Conservation (phyloP, 2,113 vertebrate genomes). For the Pardalotus punctatus region DNA sequence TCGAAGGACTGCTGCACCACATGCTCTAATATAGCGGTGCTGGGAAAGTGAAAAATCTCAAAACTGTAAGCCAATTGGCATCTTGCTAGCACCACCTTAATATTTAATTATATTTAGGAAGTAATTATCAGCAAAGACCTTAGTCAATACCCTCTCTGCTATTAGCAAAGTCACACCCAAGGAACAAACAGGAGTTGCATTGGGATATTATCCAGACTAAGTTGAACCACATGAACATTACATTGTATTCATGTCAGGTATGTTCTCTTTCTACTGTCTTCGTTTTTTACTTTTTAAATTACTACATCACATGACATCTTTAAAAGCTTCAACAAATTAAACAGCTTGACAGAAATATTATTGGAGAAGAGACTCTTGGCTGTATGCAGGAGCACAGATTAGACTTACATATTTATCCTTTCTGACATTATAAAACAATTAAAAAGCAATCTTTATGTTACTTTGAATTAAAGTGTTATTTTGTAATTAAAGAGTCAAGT, state of each 20-base stretch:
- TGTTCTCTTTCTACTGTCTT: not conserved
- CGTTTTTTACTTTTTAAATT: not conserved
- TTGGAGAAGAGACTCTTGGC: not conserved
- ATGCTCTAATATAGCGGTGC: not conserved
- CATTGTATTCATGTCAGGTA: not conserved
- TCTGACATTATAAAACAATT: constrained; percentile 13
- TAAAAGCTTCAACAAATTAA: constrained; percentile 35
- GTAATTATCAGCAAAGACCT: not conserved
- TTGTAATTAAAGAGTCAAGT: constrained; percentile 3
- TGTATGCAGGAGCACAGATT: not conserved
- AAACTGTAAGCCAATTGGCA: not conserved
- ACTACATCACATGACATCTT: not conserved
- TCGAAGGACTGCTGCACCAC: not conserved
- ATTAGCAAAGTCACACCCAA: not conserved
- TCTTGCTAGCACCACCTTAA: not conserved
- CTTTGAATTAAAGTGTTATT: not conserved
- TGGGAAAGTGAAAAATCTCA: not conserved
- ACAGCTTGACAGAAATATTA: constrained; percentile 7
- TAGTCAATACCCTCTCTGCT: not conserved
- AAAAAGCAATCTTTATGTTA: not conserved
- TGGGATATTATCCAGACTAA: not conserved
- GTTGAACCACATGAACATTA: not conserved
- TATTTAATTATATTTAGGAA: not conserved
- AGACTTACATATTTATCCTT: constrained; percentile 20
- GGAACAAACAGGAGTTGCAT: not conserved